Conservation (phyloP, 2,113 vertebrate species). For the Megalops atlanticus region DNA sequence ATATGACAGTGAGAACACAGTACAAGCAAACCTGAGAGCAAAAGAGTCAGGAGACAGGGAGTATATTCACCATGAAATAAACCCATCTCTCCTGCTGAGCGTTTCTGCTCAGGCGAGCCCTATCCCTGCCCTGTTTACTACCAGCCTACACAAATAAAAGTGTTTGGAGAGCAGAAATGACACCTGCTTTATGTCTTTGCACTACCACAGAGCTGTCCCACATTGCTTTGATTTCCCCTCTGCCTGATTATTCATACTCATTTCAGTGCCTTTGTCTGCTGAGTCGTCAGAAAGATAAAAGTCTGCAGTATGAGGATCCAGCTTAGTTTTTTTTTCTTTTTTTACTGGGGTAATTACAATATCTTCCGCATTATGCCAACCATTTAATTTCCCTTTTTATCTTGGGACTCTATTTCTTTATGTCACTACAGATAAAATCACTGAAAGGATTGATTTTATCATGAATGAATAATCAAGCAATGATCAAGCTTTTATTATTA, state of each 20-base stretch:
- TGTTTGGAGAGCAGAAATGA: neutral
- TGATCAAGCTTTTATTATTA: slow-evolving; percentile 8
- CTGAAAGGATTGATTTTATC: slow-evolving; percentile 9
- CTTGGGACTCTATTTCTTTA: slow-evolving; percentile 10
- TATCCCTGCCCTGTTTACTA: neutral
- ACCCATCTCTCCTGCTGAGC: neutral
- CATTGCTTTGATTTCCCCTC: neutral
- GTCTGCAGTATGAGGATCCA: neutral
- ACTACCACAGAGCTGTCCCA: neutral
- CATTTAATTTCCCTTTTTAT: slow-evolving; percentile 34
- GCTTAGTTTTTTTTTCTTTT: neutral
- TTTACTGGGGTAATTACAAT: slow-evolving; percentile 20
- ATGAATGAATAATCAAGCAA: slow-evolving; percentile 6
- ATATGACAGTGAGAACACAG: no score
- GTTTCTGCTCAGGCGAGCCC: neutral
- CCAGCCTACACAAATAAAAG: neutral
- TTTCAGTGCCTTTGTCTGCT: neutral
- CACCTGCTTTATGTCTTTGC: neutral
- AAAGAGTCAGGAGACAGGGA: neutral
- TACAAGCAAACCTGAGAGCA: neutral
- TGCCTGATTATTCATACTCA: neutral
- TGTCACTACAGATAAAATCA: slow-evolving; percentile 5
- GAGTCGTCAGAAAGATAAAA: neutral
- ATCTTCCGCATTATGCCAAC: slow-evolving; percentile 16
- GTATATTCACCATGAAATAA: neutral